Percentiles rank a stretch among this genome's conserved stretches.
Conservation (phyloP, 2,797 vertebrate genomes). For the Florisuga fusca region DNA sequence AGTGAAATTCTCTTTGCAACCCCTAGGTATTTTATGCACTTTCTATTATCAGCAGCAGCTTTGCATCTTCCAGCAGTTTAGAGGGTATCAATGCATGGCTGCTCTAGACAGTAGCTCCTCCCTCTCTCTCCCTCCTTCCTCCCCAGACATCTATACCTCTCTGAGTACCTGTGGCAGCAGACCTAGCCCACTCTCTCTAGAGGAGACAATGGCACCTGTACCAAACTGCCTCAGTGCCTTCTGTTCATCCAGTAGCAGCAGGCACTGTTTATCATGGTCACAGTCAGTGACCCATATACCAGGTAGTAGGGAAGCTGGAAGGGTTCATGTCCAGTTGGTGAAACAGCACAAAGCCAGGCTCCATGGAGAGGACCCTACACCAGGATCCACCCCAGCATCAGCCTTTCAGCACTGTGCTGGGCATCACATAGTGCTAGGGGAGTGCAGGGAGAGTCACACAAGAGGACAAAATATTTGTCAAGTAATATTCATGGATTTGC, state of each 20-base stretch:
- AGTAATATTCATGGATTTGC: not conserved
- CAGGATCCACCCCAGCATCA: not conserved
- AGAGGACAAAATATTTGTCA: not conserved
- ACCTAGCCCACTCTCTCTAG: not conserved
- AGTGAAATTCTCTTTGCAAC: not conserved
- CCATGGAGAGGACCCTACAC: not conserved
- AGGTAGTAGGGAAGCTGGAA: not conserved
- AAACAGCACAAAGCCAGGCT: not conserved
- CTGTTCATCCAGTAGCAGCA: not conserved
- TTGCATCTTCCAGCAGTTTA: not conserved
- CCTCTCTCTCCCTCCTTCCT: not conserved
- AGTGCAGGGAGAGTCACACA: not conserved
- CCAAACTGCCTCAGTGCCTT: not conserved
- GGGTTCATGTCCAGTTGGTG: not conserved
- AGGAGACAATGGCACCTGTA: rapidly evolving
- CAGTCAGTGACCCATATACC: not conserved
- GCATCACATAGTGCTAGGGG: not conserved
- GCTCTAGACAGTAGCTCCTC: not conserved
- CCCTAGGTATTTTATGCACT: not conserved
- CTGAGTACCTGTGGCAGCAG: not conserved
- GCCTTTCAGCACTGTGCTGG: not conserved
- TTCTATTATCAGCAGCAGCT: not conserved
- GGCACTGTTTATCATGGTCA: not conserved
- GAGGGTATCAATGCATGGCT: not conserved
- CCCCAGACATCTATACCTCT: not conserved